Conservation (phyloP, 2,888 invertebrate species). For the Hyalella azteca region DNA sequence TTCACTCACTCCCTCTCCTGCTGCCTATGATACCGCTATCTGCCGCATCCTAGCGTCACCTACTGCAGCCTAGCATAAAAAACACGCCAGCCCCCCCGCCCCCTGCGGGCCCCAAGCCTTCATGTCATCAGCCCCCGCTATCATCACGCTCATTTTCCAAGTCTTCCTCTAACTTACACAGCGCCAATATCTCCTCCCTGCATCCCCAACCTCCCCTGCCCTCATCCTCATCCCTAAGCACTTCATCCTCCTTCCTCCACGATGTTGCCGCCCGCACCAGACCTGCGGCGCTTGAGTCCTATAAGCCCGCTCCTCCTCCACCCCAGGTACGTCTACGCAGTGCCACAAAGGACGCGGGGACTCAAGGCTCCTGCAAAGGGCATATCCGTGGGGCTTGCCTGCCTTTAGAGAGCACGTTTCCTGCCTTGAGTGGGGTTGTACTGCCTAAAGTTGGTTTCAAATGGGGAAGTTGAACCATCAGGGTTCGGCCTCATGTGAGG, state of each 20-base stretch:
- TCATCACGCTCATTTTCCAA: constrained; percentile 31
- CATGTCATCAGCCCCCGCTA: constrained; percentile 2
- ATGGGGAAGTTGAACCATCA: too few species aligned
- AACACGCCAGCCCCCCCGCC: constrained; percentile 50
- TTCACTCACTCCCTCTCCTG: too few species aligned
- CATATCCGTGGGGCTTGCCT: too few species aligned
- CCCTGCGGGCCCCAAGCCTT: constrained; percentile 3
- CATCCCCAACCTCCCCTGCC: constrained; percentile 1
- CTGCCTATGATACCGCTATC: too few species aligned
- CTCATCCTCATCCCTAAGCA: background rate
- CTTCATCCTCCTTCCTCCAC: constrained; percentile 26
- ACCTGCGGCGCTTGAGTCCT: background rate
- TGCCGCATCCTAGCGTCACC: too few species aligned
- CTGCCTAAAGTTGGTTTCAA: background rate
- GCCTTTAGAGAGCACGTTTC: background rate
- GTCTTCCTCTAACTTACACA: constrained; percentile 6
- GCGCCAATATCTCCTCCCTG: constrained; percentile 31
- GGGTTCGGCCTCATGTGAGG: too few species aligned
- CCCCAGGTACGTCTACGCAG: constrained; percentile 24
- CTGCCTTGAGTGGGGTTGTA: background rate
- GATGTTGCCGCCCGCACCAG: background rate
- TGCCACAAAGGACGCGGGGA: too few species aligned
- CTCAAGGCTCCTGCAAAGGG: too few species aligned
- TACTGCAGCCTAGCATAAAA: constrained; percentile 56
- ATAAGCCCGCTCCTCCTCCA: constrained; percentile 14